These are phyloP conservation scores for Chondrilla cf. caribensis DNA, from an alignment of 37 sponge, comb jelly and placozoan species.

Conservation along the genomic window DNA sequence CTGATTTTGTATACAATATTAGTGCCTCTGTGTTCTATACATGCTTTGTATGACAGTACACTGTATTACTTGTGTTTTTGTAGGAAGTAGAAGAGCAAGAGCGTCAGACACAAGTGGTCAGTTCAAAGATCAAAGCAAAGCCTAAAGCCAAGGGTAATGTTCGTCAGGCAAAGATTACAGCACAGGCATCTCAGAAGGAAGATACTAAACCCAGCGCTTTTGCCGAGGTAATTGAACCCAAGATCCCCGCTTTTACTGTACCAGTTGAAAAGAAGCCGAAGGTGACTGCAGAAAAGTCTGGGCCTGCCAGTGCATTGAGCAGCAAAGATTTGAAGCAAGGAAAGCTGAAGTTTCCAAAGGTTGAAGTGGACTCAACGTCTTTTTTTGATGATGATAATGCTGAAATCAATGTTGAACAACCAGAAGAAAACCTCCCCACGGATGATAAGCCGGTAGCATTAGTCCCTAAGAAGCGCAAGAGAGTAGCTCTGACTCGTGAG, in stretches of 20 bases:
- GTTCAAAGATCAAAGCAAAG: constrained; percentile 42
- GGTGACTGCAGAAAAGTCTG: not conserved
- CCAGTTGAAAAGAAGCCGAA: constrained; percentile 24
- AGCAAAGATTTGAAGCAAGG: constrained; percentile 2
- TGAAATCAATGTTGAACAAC: not conserved
- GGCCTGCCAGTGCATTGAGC: not conserved
- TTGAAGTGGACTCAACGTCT: not conserved
- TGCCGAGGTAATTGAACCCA: constrained; percentile 59
- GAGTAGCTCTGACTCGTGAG: too few relatives aligned
- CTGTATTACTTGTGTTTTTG: not conserved
- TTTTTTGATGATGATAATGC: constrained; percentile 2
- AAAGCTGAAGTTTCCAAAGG: not conserved
- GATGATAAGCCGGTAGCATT: too few relatives aligned
- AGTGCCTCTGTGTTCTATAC: constrained; percentile 1
- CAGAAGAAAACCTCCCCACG: too few relatives aligned
- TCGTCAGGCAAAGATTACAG: constrained; percentile 57
- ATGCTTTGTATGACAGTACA: not conserved
- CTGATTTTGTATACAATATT: too few relatives aligned
- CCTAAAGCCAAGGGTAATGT: constrained; percentile 33
- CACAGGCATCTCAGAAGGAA: constrained; percentile 7
- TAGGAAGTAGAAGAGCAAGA: constrained; percentile 62
- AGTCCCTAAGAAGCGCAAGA: too few relatives aligned
- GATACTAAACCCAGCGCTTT: constrained; percentile 58
- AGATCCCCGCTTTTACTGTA: constrained; percentile 64
- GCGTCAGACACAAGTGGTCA: constrained; percentile 31